Base-by-base conservation (phyloP, 2,888 invertebrate genomes). In the Dolomedes plantarius region DNA sequence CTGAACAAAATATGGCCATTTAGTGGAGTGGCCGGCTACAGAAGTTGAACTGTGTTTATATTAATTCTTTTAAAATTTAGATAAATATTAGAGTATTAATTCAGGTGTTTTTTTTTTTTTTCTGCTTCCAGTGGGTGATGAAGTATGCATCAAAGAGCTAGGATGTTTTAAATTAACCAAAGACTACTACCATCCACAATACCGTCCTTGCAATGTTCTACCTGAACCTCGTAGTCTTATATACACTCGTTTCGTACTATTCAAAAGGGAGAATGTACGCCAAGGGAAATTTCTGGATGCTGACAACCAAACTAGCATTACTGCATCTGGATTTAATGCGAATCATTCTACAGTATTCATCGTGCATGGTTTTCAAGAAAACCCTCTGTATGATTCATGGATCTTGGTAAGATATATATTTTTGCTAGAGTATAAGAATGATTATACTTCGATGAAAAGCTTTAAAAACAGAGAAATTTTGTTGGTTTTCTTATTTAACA, bases 151-250 rank as follows among this genome's bases (percentile, higher is more conserved):
- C 11, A 74, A 86, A 32, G 87, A 83, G 28, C 56, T 88, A 11
- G 88, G 88, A 19, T 88, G 88, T 50, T 88, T 88, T 75, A 83
- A 72, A n/a, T 65, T 87, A 1, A 79, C 83, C 0, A 69, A 73
- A 16, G 88, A 88, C 50, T 88, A 72, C 31, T 76, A 77, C 31
- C 80, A 88, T 50, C 83, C 85, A 1, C 76, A 81, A 9, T 80
- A 81, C 46, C 83, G 88, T 11, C 88, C 88, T 9, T 78, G 88
- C 56, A 88, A 88, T 32, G 39, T 85, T 1, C 62, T 79, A 5
- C 88, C 88, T 0, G 79, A 83, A 27, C 81, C 86, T 1, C 81
- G 87, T 1, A 71, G 76, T 16, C 3, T 74, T 9, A 75, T 88
- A 11, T 41, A 77, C 68, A 88, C 88, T 3, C 68, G 72, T 5